These are phyloP conservation scores for Gastrophryne carolinensis DNA, from an alignment of 2,797 vertebrate species.

Conservation along the genomic window DNA sequence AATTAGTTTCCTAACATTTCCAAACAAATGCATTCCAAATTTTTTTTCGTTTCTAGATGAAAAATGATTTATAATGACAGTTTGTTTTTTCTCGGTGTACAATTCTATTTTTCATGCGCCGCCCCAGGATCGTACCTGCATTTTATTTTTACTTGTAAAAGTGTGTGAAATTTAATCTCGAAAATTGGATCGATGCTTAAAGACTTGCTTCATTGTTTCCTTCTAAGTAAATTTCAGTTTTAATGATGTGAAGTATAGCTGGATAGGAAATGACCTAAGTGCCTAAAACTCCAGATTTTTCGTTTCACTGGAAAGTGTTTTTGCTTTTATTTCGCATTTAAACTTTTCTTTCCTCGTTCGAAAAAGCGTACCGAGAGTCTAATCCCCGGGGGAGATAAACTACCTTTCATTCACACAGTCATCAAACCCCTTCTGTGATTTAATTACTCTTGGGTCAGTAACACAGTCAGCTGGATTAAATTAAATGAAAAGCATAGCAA, in stretches of 20 bases:
- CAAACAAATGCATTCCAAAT: too few relatives aligned
- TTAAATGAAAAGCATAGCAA: constrained; percentile 11
- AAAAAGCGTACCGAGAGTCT: constrained; percentile 2
- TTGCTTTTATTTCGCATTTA: constrained; percentile 36
- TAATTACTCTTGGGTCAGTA: constrained; percentile 29
- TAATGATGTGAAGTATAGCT: constrained; percentile 69
- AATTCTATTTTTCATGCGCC: background rate
- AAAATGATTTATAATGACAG: background rate
- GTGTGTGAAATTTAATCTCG: constrained; percentile 15
- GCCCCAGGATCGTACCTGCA: background rate
- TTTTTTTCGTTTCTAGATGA: background rate
- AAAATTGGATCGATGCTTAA: constrained; percentile 21
- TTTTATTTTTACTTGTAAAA: constrained; percentile 3
- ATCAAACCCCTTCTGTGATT: constrained; percentile 47
- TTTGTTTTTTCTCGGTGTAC: background rate
- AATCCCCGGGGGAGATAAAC: constrained; percentile 20
- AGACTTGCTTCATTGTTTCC: constrained; percentile 57
- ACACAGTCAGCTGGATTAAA: constrained; percentile 5
- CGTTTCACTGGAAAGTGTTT: constrained; percentile 54
- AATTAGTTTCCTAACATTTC: too few relatives aligned
- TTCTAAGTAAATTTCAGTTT: constrained; percentile 64
- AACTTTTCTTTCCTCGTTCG: background rate
- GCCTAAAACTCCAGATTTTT: constrained; percentile 56
- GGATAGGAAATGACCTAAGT: constrained; percentile 72
- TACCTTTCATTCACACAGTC: constrained; percentile 38